Conservation (phyloP, 2,888 invertebrate genomes). For the Sinhomidia bicolor region DNA sequence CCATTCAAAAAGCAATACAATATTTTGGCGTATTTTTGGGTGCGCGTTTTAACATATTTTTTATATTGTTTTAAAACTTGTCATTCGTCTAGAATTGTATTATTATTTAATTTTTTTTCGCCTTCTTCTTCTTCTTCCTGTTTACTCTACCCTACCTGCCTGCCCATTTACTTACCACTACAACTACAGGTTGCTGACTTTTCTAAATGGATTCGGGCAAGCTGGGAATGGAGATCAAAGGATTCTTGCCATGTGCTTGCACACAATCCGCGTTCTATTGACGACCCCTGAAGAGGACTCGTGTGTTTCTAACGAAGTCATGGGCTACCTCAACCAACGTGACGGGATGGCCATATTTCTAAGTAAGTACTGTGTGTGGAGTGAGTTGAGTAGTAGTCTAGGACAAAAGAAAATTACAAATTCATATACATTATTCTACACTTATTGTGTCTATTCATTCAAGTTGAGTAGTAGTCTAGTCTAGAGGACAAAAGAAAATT, state of each 20-base stretch:
- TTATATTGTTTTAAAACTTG: constrained; percentile 23
- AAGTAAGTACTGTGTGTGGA: constrained; percentile 24
- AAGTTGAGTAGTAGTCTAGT: neutral
- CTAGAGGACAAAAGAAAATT: neutral
- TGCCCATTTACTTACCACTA: too few relatives aligned
- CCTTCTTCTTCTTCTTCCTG: constrained; percentile 7
- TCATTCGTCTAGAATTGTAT: neutral
- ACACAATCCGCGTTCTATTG: constrained; percentile 62
- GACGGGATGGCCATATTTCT: constrained; percentile 70
- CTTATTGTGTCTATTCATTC: neutral
- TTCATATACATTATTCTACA: neutral
- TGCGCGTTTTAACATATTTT: constrained; percentile 20
- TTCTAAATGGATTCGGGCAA: constrained; percentile 45
- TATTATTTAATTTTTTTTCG: too few relatives aligned
- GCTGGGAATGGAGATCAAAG: constrained; percentile 43
- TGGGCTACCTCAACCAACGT: constrained; percentile 63
- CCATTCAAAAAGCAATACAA: neutral
- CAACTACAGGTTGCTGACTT: constrained; percentile 52
- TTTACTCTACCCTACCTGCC: neutral
- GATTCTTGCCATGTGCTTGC: constrained; percentile 52
- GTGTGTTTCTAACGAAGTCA: constrained; percentile 48
- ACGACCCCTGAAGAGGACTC: constrained; percentile 48
- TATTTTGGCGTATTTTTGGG: neutral
- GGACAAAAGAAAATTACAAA: constrained; percentile 4
- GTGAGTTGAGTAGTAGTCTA: neutral